Evolutionary conservation across 2,888 invertebrate genomes (phyloP).

Genomic region (Eristalinus aeneus): DNA sequence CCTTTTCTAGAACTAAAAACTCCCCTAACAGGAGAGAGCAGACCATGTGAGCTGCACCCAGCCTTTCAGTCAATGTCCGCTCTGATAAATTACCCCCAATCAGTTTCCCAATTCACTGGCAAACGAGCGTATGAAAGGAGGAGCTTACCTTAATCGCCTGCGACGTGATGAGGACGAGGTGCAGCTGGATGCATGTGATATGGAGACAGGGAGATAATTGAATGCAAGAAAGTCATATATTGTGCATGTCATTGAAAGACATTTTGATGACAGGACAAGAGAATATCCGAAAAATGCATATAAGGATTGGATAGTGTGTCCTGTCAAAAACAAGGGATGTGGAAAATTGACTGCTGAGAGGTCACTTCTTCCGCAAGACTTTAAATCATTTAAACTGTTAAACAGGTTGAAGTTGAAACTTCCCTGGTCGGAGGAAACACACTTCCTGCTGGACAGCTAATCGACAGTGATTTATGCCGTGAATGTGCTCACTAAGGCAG

Average conservation of each 20-base stretch:
- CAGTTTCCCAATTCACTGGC: constrained; percentile 23
- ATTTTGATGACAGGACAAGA: neutral
- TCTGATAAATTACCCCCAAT: constrained; percentile 29
- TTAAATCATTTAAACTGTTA: no score
- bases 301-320: neutral
- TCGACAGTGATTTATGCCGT: no score
- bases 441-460: no score
- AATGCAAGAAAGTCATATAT: neutral
- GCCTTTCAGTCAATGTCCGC: neutral
- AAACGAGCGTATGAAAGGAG: no score
- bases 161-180: neutral
- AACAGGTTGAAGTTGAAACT: no score
- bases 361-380: no score
- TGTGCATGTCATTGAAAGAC: neutral
- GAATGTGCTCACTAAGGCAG: no score
- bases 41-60: constrained; percentile 1
- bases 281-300: no score
- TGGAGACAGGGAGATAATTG: neutral
- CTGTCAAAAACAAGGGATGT: neutral
- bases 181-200: neutral
- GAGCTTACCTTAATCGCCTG: neutral
- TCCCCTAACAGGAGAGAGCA: neutral
- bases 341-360: neutral
- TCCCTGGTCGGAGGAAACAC: no score
- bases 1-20: constrained; percentile 14